Base-by-base conservation (phyloP, 2,113 vertebrate species). In the Cinclus mexicanus region DNA sequence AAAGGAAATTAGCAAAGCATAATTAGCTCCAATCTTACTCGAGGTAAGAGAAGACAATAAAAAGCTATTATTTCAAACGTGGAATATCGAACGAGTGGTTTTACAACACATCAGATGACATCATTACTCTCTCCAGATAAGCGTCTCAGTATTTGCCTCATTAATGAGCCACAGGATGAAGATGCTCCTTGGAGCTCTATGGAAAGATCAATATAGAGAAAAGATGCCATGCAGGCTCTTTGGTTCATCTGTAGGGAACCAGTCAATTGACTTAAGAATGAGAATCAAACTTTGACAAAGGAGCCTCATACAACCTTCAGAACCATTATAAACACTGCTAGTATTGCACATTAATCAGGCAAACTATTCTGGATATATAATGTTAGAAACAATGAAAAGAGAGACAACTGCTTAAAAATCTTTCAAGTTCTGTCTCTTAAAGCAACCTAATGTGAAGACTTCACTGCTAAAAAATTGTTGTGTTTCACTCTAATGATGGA, bases 121-220 rank as follows among this genome's bases (percentile, higher is more conserved):
- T 97, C 96, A 98, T 97, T 85, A 90, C 84, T 96, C 97, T 97
- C 93, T 88, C 86, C 93, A 96, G 89, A 98, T 95, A 96, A 95
- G 97, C 78, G 87, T 86, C 91, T 93, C 95, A 95, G 90, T 77
- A 82, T 96, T 96, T 94, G 64, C 97, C 95, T 97, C 83, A 78
- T 96, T 98, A 98, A 98, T 93, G 87, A 96, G 75, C 75, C 89
- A 96, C 74, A 8, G 63, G 92, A 98, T 97, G 97, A 98, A 98
- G 97, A 98, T 64, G 64, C 91, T 97, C 97, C 87, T 95, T 77
- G 41, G 20, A 89, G 82, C 96, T 97, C 96, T 95, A 76, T 81
- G 80, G 94, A 89, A 98, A 94, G 93, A 98, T 98, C 97, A 97
- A 98, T 98, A 98, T 0, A 3, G 60, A 89, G 78, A 80, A 83